Conservation (phyloP, 37 sponge, comb jelly and placozoan species). For the Diacarnus erythraeanus region DNA sequence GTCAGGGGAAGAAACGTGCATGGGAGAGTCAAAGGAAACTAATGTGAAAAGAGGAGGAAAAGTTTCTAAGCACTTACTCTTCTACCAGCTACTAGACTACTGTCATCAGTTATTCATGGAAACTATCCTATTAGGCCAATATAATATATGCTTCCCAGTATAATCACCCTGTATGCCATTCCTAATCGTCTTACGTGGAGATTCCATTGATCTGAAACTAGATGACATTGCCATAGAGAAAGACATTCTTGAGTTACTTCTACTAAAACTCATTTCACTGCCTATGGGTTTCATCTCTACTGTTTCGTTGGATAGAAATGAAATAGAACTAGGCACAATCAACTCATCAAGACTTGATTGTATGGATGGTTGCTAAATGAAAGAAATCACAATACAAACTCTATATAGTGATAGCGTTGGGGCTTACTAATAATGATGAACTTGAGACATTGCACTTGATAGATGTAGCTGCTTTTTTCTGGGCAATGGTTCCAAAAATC, state of each 20-base stretch:
- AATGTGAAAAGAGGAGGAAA: not conserved
- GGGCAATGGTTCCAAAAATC: not conserved
- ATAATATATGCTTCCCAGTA: too few relatives aligned
- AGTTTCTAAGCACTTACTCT: not conserved
- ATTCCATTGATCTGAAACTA: constrained; percentile 15
- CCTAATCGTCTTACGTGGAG: not conserved
- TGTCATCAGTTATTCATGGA: too few relatives aligned
- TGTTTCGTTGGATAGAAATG: not conserved
- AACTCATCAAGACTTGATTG: not conserved
- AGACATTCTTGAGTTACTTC: not conserved
- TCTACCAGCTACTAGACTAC: not conserved
- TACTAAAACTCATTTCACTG: not conserved
- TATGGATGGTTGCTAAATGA: not conserved
- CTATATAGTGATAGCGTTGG: too few relatives aligned
- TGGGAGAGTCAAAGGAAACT: constrained; percentile 29
- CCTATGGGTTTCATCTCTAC: not conserved
- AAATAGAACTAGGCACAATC: not conserved
- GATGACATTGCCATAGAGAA: not conserved
- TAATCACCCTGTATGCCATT: not conserved
- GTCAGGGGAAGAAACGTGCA: constrained; percentile 40
- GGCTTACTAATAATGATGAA: too few relatives aligned
- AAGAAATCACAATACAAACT: too few relatives aligned
- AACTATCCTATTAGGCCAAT: too few relatives aligned
- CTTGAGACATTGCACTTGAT: too few relatives aligned
- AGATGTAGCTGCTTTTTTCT: not conserved